phyloP scores from a whole-genome alignment of 2,113 vertebrate species.

The Ariopsis seemanni region DNA sequence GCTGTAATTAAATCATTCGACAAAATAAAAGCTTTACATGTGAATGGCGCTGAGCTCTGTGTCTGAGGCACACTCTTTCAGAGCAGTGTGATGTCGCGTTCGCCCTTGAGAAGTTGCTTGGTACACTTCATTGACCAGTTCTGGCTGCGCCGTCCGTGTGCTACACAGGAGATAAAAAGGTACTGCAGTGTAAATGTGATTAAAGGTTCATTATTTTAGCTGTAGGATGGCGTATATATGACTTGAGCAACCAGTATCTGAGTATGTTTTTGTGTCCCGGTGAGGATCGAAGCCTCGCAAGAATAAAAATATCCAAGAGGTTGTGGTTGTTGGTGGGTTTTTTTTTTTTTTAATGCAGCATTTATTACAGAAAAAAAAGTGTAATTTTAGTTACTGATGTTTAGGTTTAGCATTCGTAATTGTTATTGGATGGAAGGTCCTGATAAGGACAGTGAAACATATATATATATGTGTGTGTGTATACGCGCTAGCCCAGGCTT shows the following conservation, averaged over 20 bases:
- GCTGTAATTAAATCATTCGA: conserved; percentile 17
- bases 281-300: not conserved
- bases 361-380: not conserved
- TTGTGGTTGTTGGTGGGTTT: too few species aligned
- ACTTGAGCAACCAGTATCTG: not conserved
- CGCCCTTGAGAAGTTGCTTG: conserved; percentile 13
- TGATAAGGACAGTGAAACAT: not conserved
- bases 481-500: conserved; percentile 17
- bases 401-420: not conserved
- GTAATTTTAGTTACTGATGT: not conserved
- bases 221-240: not conserved
- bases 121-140: conserved; percentile 11
- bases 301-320: not conserved
- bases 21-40: not conserved
- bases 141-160: not conserved
- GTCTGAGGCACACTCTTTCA: conserved; percentile 11
- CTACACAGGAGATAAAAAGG: not conserved
- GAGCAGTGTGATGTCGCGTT: not conserved
- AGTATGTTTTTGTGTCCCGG: not conserved
- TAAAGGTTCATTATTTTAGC: conserved; percentile 2
- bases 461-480: conserved; percentile 12
- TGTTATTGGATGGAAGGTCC: not conserved
- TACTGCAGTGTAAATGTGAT: not conserved
- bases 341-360: not conserved
- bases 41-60: not conserved